Base-by-base conservation (phyloP, 2,888 invertebrate genomes). In the Scaptomyza cyrtandrae region DNA sequence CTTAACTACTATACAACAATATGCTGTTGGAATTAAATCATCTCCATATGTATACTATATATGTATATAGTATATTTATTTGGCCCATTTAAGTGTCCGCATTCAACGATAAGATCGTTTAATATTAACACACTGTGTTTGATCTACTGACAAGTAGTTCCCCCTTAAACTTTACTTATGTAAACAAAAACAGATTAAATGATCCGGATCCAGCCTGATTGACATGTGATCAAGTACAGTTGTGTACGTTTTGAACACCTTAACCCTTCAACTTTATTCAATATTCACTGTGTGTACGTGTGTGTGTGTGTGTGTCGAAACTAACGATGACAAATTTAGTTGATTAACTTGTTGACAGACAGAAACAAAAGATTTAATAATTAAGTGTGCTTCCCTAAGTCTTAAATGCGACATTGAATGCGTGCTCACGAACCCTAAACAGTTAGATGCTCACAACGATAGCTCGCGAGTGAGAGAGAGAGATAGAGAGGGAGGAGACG, bases 391-490 rank as follows among this genome's bases (percentile, higher is more conserved):
- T 29, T 29, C 27, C 37, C 37, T 52, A 6, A 27, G 52, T 63
- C 24, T 59, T 56, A 46, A 53, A 37, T 55, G 24, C n/a, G 41
- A 52, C 56, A 48, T 67, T 24, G 37, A 53, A 62, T 75, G 54
- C 70, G 71, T 65, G 57, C 54, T 37, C 73, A 73, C 73, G 73
- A 78, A 49, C 19, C 43, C 13, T 45, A 43, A 73, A 78, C 78
- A 78, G 78, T 72, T 78, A 74, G 66, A 71, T 56, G 63, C 24
- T 27, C 27, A 6, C 27, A 6, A n/a, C n/a, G n/a, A n/a, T 7
- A 39, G 33, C 10, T 0, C 1, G 13, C 13, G 13, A 16, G 10
- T 4, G 16, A 41, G 16, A 6, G n/a, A 39, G 6, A 39, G 41
- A 10, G 39, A 7, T 2, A 39, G 39, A 13, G n/a, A 37, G 13